Evolutionary conservation across 2,113 vertebrate species (phyloP).

Genomic region (Callipepla californica): DNA sequence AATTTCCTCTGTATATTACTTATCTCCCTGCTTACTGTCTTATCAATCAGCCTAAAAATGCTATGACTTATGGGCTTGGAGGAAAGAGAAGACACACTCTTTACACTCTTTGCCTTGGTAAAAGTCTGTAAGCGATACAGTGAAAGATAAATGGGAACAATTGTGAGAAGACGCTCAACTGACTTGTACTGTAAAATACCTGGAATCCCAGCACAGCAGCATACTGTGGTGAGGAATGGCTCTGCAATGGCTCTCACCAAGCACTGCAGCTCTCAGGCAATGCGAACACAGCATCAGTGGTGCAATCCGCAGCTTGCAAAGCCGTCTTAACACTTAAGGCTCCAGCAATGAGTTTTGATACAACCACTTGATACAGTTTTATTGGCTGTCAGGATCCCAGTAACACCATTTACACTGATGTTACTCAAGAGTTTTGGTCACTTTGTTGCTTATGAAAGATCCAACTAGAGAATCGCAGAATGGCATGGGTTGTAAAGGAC

Average conservation of each 20-base stretch:
- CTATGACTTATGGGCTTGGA: background rate
- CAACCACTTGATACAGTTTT: background rate
- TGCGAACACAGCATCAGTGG: background rate
- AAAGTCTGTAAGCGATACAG: background rate
- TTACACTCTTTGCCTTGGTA: background rate
- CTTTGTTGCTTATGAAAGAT: background rate
- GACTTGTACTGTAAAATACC: background rate
- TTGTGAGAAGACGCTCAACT: background rate
- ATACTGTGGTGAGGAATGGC: background rate
- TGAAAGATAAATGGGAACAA: background rate
- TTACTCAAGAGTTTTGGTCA: background rate
- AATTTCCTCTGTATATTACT: background rate
- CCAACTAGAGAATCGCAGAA: background rate
- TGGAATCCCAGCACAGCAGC: fast-evolving
- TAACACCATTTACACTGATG: background rate
- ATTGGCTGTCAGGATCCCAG: background rate
- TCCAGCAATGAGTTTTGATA: background rate
- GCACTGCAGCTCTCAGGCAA: background rate
- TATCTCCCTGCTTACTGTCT: background rate
- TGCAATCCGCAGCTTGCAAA: background rate
- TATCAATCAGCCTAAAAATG: background rate
- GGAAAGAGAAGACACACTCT: background rate
- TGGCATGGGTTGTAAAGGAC: background rate
- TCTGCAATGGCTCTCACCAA: background rate
- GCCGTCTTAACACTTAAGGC: background rate